Base-by-base conservation (phyloP, 2,888 invertebrate species). In the Allacma fusca region DNA sequence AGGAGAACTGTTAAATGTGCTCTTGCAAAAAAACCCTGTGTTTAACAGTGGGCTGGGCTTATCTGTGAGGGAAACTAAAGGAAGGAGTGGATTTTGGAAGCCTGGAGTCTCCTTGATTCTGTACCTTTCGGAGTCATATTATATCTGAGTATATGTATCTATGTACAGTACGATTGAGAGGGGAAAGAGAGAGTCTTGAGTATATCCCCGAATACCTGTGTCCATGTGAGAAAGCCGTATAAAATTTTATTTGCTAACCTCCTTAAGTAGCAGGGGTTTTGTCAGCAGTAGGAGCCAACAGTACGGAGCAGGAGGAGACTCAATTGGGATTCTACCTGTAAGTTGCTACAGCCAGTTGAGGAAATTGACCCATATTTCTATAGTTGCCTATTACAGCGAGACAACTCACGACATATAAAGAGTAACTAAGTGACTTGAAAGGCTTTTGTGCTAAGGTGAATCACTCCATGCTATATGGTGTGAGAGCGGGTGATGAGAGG, bases 241-340 rank as follows among this genome's bases (percentile, higher is more conserved):
- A 16, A 5, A 26, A 65, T 28, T 65, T 65, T 26, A 65, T 65
- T 65, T 65, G 19, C 65, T 19, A 65, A 26, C 24, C 26, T 26
- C 19, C 24, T 19, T 19, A 65, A 65, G 12, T 1, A 5, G 19
- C 12, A 65, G 24, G 19, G 19, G 26, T 26, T 26, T 65, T 26
- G 19, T 65, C 24, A 65, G 28, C 26, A 9, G 7, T 40, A 5
- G 40, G 40, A 5, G 13, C 13, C 40, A 19, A 26, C 26, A 26
- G 19, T 65, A 24, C 64, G n/a, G 19, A 40, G 23, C 21, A 62
- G 13, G 24, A 12, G 7, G 59, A 16, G 62, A 62, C 62, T 21
- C 23, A 62, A 62, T 62, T 62, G 62, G 23, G 13, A 62, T 62
- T 62, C 62, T 62, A 62, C 62, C 23, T 62, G 62, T 23, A 62